Evolutionary conservation across 2,113 vertebrate species (phyloP).

Genomic region (Syngnathus floridae): DNA sequence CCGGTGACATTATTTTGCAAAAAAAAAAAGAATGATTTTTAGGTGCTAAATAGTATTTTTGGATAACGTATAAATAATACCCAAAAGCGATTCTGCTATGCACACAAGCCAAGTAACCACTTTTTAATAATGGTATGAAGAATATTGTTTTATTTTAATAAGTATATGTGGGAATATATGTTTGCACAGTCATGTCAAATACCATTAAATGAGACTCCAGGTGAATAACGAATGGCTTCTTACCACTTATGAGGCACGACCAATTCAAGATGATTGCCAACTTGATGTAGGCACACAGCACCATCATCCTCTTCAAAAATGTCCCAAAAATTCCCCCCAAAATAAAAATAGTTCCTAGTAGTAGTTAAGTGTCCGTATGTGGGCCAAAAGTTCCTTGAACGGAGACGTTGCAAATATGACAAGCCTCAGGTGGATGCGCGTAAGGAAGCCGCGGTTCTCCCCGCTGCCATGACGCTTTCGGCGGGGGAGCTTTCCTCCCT

Average conservation of each 20-base stretch:
- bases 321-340: slow-evolving; percentile 9
- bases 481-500: slow-evolving; percentile 43
- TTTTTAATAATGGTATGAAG: too few relatives aligned
- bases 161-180: background rate
- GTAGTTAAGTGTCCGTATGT: background rate
- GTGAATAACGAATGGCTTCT: slow-evolving; percentile 29
- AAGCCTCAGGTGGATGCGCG: slow-evolving; percentile 28
- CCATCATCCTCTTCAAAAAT: slow-evolving; percentile 48
- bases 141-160: background rate
- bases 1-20: too few relatives aligned
- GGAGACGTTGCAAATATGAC: background rate
- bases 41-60: too few relatives aligned
- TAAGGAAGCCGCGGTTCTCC: slow-evolving; percentile 12
- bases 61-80: too few relatives aligned
- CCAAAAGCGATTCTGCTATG: too few relatives aligned
- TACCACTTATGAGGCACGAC: slow-evolving; percentile 53
- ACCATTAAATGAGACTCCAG: background rate
- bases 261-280: slow-evolving; percentile 45
- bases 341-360: slow-evolving; percentile 11
- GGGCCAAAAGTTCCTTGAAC: background rate
- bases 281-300: slow-evolving; percentile 27
- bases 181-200: background rate
- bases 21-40: too few relatives aligned
- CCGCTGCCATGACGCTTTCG: slow-evolving; percentile 40
- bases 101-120: too few relatives aligned